These are phyloP conservation scores for Muntiacus reevesi DNA, from an alignment of 2,113 vertebrate species.

Conservation along the genomic window DNA sequence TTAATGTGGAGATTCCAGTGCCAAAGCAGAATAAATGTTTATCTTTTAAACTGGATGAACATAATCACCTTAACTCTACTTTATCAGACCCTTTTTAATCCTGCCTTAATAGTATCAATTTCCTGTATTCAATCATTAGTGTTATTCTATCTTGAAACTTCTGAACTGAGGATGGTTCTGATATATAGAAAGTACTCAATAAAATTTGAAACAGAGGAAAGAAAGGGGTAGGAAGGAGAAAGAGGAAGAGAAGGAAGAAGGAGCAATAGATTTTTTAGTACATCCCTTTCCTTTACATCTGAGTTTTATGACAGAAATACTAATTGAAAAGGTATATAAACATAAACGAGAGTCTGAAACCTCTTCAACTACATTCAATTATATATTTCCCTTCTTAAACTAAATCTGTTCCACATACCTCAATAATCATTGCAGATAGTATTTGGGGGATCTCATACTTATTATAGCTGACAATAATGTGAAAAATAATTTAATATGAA, in stretches of 20 bases:
- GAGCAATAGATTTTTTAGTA: not conserved
- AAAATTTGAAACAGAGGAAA: not conserved
- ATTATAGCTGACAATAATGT: not conserved
- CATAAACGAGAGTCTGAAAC: not conserved
- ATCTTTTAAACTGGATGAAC: not conserved
- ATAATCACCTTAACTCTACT: not conserved
- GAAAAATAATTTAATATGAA: slow-evolving; percentile 17
- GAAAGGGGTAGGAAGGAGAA: not conserved
- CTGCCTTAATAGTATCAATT: not conserved
- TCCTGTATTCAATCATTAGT: not conserved
- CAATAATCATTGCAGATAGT: not conserved
- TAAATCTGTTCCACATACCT: not conserved
- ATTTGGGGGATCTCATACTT: not conserved
- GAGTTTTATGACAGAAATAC: not conserved
- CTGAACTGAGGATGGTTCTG: not conserved
- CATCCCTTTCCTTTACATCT: not conserved
- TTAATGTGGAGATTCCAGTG: not conserved
- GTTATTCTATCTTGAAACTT: not conserved
- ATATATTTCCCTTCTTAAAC: not conserved
- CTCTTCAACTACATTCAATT: not conserved
- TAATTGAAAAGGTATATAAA: not conserved
- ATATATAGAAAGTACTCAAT: not conserved
- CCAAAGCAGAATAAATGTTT: not conserved
- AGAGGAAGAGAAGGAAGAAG: not conserved
- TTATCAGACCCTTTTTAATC: not conserved